Evolutionary conservation across 2,797 vertebrate genomes (phyloP), one percentile per base, ranked within the genome.

Genomic region (Cynodonichthys magdalenae): DNA sequence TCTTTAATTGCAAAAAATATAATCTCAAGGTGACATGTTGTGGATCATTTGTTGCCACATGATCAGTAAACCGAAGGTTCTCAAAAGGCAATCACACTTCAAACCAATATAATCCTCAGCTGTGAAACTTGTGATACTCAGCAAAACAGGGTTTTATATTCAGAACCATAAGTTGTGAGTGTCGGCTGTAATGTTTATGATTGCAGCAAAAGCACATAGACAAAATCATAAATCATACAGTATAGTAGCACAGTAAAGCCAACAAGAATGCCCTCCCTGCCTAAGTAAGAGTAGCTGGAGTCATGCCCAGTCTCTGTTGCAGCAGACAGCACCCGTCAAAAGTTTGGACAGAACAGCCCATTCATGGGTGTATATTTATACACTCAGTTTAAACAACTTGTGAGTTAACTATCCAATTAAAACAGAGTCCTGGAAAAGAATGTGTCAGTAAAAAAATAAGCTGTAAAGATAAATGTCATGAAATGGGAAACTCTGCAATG

Each of bases 221-320:
- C 74, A 84, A 64, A 80, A 58, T 72, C 74, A 85, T 90, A 85
- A 90, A 87, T 87, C 82, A 86, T 57, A 65, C 56, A 58, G 74
- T 78, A 81, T 71, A 82, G 75, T 81, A 84, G 80, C 69, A 79
- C 86, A 88, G 84, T 81, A 85, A 77, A 84, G 80, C 70, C 81
- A 84, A 75, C 62, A 62, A 79, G 71, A 75, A 77, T 55, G 54
- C 80, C 34, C 60, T 71, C 66, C 10, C 57, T 58, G 61, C 58
- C 66, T 60, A 85, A 84, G 87, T 85, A 85, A 91, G 80, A 76
- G 80, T 70, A 60, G 59, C 55, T 90, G 89, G 87, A 90, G 69
- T 53, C 20, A 27, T 53, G 84, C 89, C 89, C 78, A 66, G 76
- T 51, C 68, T 85, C 76, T 58, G 64, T 83, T 77, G 80, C 69